phyloP scores from a whole-genome alignment of 2,113 vertebrate species.

The Dasyornis broadbenti region DNA sequence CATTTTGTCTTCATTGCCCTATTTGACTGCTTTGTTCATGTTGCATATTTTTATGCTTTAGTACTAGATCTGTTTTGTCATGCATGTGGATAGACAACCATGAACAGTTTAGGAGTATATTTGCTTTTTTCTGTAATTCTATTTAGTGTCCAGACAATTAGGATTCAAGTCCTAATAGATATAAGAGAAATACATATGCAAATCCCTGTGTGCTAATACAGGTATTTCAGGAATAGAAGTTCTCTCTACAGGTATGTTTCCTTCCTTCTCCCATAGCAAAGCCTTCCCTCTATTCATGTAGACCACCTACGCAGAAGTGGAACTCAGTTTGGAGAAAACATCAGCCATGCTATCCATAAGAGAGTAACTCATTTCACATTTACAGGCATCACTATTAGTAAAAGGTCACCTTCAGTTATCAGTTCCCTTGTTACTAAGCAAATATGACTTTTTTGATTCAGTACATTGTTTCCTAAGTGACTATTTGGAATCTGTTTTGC shows the following conservation, averaged over 20 bases:
- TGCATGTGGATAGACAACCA: neutral
- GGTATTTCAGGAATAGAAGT: neutral
- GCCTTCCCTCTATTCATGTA: neutral
- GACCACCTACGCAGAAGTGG: neutral
- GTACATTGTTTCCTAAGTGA: neutral
- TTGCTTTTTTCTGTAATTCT: neutral
- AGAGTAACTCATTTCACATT: neutral
- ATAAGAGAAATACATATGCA: neutral
- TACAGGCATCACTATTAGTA: neutral
- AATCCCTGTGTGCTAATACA: neutral
- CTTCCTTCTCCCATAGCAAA: neutral
- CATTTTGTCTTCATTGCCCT: neutral
- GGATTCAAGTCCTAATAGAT: neutral
- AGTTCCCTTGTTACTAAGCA: neutral
- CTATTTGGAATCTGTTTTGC: neutral
- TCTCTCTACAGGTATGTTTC: neutral
- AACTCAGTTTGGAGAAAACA: neutral
- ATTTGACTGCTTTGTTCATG: neutral
- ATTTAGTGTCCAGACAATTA: neutral
- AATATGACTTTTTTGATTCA: neutral
- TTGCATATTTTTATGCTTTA: neutral
- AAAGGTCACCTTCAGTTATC: neutral
- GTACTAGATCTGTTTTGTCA: neutral
- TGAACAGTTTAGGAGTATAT: neutral
- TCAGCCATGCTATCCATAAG: neutral